Evolutionary conservation across 2,113 vertebrate genomes (phyloP).

Genomic region (Saccopteryx bilineata): DNA sequence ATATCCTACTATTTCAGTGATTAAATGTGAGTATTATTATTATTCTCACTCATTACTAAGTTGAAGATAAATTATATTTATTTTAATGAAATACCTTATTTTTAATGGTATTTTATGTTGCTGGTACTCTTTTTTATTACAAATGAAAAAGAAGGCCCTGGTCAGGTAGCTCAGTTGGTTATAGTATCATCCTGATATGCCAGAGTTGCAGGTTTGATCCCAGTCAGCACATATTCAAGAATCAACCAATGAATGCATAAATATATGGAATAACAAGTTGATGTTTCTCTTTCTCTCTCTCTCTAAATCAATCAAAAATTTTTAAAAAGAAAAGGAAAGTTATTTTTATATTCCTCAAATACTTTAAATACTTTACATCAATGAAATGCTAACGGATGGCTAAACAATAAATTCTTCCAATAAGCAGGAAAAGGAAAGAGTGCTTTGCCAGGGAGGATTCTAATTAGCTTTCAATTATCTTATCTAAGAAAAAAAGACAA

Average conservation of each 20-base stretch:
- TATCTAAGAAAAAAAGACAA: constrained; percentile 41
- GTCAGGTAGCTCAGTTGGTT: too few relatives aligned
- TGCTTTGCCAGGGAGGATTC: constrained; percentile 51
- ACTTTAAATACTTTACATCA: constrained; percentile 15
- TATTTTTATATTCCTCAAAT: constrained; percentile 42
- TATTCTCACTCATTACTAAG: not conserved
- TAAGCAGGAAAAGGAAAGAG: constrained; percentile 46
- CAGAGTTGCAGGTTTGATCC: too few relatives aligned
- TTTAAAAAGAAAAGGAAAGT: not conserved
- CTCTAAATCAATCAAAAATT: too few relatives aligned
- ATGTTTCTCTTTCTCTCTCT: too few relatives aligned
- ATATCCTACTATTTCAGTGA: not conserved
- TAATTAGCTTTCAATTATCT: constrained; percentile 78
- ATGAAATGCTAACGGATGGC: constrained; percentile 58
- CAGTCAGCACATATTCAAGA: too few relatives aligned
- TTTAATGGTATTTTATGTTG: constrained; percentile 7
- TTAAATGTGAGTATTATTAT: constrained; percentile 26
- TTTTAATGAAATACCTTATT: constrained; percentile 6
- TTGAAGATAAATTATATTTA: constrained; percentile 46
- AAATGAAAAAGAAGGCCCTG: not conserved
- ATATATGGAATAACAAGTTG: too few relatives aligned
- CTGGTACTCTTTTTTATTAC: not conserved
- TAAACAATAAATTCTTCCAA: constrained; percentile 58
- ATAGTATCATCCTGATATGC: too few relatives aligned
- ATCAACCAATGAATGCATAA: too few relatives aligned